Conservation (phyloP, 2,888 invertebrate genomes). For the Phasia obesa region DNA sequence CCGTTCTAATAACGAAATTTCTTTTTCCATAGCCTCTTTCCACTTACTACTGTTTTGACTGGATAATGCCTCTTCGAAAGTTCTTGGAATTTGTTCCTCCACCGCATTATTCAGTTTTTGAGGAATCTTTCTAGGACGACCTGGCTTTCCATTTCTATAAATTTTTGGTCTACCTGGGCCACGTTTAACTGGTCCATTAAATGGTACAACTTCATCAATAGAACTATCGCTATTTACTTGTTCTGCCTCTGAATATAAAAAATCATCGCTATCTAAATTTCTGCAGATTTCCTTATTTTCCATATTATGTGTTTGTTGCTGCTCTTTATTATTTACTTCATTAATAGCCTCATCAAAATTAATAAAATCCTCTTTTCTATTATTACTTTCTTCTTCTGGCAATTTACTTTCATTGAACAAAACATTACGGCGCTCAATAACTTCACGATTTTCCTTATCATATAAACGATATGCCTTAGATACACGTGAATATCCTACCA, state of each 20-base stretch:
- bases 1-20: background rate
- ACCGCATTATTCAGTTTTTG: background rate
- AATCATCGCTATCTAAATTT: no score
- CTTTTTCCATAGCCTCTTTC: conserved; percentile 4
- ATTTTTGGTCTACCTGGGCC: background rate
- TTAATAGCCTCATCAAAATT: no score
- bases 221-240: no score
- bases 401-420: no score
- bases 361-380: no score
- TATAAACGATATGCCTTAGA: conserved; percentile 12
- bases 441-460: background rate
- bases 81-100: background rate
- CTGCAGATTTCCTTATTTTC: no score
- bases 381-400: no score
- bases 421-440: background rate
- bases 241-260: no score
- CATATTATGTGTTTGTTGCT: no score
- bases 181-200: background rate
- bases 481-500: conserved; percentile 3
- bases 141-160: background rate
- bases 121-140: no score
- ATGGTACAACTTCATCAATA: no score
- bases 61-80: background rate
- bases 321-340: no score
- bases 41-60: background rate